Base-by-base conservation (phyloP, 2,113 vertebrate species). In the Limanda limanda region DNA sequence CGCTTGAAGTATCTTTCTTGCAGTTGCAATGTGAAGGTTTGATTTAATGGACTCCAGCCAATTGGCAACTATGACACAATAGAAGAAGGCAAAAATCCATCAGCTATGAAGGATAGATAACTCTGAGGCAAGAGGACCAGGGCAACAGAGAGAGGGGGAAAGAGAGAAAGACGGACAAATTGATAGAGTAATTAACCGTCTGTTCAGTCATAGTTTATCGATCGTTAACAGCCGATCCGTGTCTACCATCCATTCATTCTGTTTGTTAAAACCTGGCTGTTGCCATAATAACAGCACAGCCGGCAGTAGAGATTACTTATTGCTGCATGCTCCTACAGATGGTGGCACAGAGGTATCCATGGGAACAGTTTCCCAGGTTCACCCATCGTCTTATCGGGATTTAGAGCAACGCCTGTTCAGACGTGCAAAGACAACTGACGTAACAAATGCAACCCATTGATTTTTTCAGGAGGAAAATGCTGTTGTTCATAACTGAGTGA, bases 271-370 rank as follows among this genome's bases (percentile, higher is more conserved):
- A 66, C 67, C 25, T 51, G 59, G 23, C 23, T 13, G 76, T 88
- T 83, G 77, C 70, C 61, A 74, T 83, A 80, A 83, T 61, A 85
- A 76, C 70, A 65, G 62, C 78, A 92, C 79, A 92, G 69, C 81
- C 88, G 86, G 66, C 24, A 66, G 78, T 24, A 64, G 0, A 58
- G 59, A 76, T 76, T 1, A 71, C 70, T 68, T 56, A 81, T 25
- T 24, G 52, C 76, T 47, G 17, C 74, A 83, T 21, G 0, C 35
- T 45, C 64, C 54, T 68, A 54, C 68, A 84, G 65, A 58, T 76
- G 69, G 37, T 74, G 27, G 72, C 51, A 64, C 45, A 56, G 63
- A 67, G 24, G 74, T 75, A 72, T 81, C 74, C 71, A 84, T 87
- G 70, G 72, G 45, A 83, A 20, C 80, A 48, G 35, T 59, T 83